A percentile compares a stretch with the other conserved stretches of the same genome.
Evolutionary conservation across 2,888 invertebrate species (phyloP).

Genomic region (Minunthozetes semirufus): DNA sequence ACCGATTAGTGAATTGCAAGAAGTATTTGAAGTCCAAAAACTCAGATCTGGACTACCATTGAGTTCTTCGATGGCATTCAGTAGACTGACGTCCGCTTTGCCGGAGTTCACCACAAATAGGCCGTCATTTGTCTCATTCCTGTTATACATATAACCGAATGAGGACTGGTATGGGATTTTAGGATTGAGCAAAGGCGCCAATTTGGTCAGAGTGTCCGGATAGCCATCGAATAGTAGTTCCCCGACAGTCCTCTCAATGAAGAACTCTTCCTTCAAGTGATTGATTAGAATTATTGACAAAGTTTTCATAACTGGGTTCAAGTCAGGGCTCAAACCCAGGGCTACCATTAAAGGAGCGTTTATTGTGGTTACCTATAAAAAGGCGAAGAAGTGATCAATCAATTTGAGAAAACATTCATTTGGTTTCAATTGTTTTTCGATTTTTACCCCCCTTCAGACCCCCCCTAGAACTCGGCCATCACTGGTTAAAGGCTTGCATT

Average conservation of each 20-base stretch:
- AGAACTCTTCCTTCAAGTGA: background rate
- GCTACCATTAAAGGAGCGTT: slow-evolving; percentile 68
- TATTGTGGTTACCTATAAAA: slow-evolving; percentile 59
- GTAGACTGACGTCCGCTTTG: slow-evolving; percentile 2
- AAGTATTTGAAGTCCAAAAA: slow-evolving; percentile 26
- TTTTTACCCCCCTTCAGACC: too few species aligned
- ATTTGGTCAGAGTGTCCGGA: background rate
- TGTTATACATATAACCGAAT: slow-evolving; percentile 30
- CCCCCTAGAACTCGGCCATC: too few species aligned
- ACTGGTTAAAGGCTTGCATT: too few species aligned
- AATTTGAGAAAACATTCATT: too few species aligned
- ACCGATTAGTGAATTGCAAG: slow-evolving; percentile 34
- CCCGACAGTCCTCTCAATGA: slow-evolving; percentile 2
- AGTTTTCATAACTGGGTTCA: background rate
- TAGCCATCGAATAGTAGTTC: slow-evolving; percentile 35
- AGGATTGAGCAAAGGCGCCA: slow-evolving; percentile 5
- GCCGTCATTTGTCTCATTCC: slow-evolving; percentile 31
- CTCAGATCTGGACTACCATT: slow-evolving; percentile 7
- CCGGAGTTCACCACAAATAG: slow-evolving; percentile 25
- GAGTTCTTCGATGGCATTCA: slow-evolving; percentile 28
- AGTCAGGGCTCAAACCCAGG: background rate
- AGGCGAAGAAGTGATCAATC: background rate
- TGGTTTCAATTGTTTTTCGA: too few species aligned
- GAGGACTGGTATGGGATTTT: background rate
- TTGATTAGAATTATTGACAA: background rate